phyloP scores from a whole-genome alignment of 2,113 vertebrate genomes.

The Oceanodroma tethys region DNA sequence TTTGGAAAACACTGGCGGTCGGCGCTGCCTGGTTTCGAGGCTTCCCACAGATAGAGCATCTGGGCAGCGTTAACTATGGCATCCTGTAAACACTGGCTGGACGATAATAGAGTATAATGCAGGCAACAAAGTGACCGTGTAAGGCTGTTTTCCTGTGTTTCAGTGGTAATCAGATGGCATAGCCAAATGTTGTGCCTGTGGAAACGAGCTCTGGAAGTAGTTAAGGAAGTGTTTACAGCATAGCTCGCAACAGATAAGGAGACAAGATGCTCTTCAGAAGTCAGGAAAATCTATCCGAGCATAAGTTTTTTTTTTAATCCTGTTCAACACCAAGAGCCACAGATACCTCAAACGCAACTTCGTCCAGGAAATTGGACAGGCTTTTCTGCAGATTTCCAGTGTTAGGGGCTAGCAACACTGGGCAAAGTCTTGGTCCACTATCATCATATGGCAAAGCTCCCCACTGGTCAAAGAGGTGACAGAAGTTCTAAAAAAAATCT shows the following conservation, averaged over 20 bases:
- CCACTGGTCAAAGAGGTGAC: not conserved
- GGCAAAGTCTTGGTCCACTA: not conserved
- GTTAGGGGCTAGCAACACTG: not conserved
- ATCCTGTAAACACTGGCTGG: conserved; percentile 51
- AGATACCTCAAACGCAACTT: not conserved
- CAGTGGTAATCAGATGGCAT: not conserved
- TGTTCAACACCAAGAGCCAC: not conserved
- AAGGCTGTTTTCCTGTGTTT: not conserved
- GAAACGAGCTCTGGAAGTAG: conserved; percentile 57
- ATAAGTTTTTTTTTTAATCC: not conserved
- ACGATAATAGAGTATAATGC: not conserved
- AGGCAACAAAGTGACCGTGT: not conserved
- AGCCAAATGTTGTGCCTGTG: conserved; percentile 32
- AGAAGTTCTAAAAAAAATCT: not conserved
- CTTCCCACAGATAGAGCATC: conserved; percentile 55
- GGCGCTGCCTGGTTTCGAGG: not conserved
- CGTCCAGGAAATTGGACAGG: not conserved
- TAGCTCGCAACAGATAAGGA: conserved; percentile 46
- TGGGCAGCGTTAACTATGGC: conserved; percentile 57
- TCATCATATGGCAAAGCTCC: not conserved
- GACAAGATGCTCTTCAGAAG: conserved; percentile 45
- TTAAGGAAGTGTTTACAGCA: conserved; percentile 58
- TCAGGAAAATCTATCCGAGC: not conserved
- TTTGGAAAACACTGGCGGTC: not conserved
- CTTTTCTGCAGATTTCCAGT: not conserved